Evolutionary conservation across 2,888 invertebrate species (phyloP).

Genomic region (Linnaemya tessellans): DNA sequence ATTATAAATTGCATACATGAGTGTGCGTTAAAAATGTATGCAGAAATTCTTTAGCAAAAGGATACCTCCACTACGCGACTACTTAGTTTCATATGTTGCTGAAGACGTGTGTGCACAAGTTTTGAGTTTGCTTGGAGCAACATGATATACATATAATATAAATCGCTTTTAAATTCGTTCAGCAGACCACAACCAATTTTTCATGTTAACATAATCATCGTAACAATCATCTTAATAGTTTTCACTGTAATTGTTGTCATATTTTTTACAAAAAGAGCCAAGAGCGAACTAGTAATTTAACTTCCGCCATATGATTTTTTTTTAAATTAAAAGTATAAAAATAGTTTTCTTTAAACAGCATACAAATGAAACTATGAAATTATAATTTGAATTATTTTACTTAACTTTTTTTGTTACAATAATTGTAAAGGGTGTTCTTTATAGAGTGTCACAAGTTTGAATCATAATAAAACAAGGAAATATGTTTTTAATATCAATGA

Average conservation of each 20-base stretch:
- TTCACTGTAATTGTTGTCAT: conserved; percentile 50
- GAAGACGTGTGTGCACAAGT: neutral
- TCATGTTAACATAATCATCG: conserved; percentile 21
- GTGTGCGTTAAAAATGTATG: neutral
- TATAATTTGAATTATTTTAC: neutral
- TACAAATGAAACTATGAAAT: conserved; percentile 6
- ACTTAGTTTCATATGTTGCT: neutral
- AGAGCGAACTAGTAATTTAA: conserved; percentile 56
- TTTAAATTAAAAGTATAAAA: conserved; percentile 14
- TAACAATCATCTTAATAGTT: conserved; percentile 34
- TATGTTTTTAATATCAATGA: too few species aligned
- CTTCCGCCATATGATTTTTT: conserved; percentile 54
- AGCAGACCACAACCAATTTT: conserved; percentile 60
- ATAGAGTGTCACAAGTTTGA: too few species aligned
- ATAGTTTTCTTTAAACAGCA: neutral
- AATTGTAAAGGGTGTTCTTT: too few species aligned
- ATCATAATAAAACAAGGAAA: too few species aligned
- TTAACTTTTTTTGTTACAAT: too few species aligned
- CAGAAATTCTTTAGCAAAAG: neutral
- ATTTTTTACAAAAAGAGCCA: conserved; percentile 57
- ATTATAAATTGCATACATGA: conserved; percentile 43
- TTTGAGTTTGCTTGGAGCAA: neutral
- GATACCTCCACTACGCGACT: neutral
- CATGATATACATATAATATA: conserved; percentile 4
- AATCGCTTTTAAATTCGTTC: conserved; percentile 47